Evolutionary conservation across 92 coral and sea anemone species (phyloP).

Genomic region (Paragorgia papillata): DNA sequence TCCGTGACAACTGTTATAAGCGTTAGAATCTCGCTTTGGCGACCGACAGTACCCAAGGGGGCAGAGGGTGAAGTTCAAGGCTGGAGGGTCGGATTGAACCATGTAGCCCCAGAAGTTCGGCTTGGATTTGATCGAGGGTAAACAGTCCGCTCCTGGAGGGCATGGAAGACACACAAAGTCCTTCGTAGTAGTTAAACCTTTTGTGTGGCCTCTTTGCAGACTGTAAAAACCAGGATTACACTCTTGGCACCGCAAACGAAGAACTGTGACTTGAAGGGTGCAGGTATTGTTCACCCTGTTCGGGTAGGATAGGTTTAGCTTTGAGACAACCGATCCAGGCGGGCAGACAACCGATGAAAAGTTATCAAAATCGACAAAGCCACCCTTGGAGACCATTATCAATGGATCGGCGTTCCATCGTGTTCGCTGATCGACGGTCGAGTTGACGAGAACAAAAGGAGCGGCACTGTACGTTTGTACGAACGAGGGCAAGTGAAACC

Average conservation of each 20-base stretch:
- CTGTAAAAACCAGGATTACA: slow-evolving; percentile 61
- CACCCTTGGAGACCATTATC: slow-evolving; percentile 24
- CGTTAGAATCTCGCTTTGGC: slow-evolving; percentile 22
- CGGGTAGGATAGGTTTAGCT: slow-evolving; percentile 16
- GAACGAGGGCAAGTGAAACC: slow-evolving; percentile 13
- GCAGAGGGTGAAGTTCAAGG: slow-evolving; percentile 64
- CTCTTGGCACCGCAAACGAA: slow-evolving; percentile 46
- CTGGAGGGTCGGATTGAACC: slow-evolving; percentile 26
- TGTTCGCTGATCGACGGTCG: slow-evolving; percentile 15
- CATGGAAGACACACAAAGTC: slow-evolving; percentile 67
- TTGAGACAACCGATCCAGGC: slow-evolving; percentile 12
- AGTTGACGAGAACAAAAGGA: slow-evolving; percentile 28
- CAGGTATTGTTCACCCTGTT: slow-evolving; percentile 15
- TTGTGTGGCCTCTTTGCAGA: slow-evolving; percentile 55
- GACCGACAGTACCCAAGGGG: slow-evolving; percentile 74
- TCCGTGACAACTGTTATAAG: slow-evolving; percentile 73
- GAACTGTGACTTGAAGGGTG: slow-evolving; percentile 38
- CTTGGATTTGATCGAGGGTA: slow-evolving; percentile 52
- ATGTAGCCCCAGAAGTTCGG: slow-evolving; percentile 77
- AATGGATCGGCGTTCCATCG: slow-evolving; percentile 1
- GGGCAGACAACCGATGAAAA: slow-evolving; percentile 49
- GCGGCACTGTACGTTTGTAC: slow-evolving; percentile 38
- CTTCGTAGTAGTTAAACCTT: slow-evolving; percentile 45
- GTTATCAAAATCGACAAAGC: slow-evolving; percentile 28
- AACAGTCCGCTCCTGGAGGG: slow-evolving; percentile 79